Conservation (phyloP, 1,140 invertebrate species). For the Drosophila murphyi region DNA sequence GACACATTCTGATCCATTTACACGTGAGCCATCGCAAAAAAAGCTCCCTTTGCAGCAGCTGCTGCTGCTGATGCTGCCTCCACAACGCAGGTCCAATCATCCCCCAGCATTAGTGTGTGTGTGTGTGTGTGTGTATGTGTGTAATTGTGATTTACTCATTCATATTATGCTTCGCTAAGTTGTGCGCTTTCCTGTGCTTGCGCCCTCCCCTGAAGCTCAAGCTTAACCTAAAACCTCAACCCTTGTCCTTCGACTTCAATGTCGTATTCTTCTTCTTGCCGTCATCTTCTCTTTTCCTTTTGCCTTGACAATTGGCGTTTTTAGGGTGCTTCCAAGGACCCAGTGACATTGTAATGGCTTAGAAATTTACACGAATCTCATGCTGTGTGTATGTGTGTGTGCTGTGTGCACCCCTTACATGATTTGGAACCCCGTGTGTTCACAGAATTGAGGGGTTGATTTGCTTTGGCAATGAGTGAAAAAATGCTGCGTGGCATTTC, state of each 20-base stretch:
- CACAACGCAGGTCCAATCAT: constrained; percentile 36
- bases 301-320: constrained; percentile 54
- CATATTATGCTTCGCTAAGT: constrained; percentile 28
- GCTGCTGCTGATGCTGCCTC: not conserved
- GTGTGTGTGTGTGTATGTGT: not conserved
- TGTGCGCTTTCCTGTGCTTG: constrained; percentile 15
- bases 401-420: constrained; percentile 57
- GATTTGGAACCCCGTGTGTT: constrained; percentile 42
- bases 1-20: constrained; percentile 24
- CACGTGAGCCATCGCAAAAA: constrained; percentile 9
- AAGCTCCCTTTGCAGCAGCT: not conserved
- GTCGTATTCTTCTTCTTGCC: constrained; percentile 36
- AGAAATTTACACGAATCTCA: constrained; percentile 72
- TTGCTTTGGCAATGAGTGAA: constrained; percentile 43
- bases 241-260: constrained; percentile 68
- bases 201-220: not conserved
- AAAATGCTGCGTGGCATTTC: constrained; percentile 24
- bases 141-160: constrained; percentile 45
- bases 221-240: constrained; percentile 60
- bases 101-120: constrained; percentile 19
- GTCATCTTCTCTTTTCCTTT: not conserved
- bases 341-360: constrained; percentile 79
- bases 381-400: constrained; percentile 47
- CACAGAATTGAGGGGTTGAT: constrained; percentile 54
- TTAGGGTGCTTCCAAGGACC: constrained; percentile 81